These are phyloP conservation scores for Magallana angulata DNA, from an alignment of 1,140 invertebrate species.

Conservation along the genomic window DNA sequence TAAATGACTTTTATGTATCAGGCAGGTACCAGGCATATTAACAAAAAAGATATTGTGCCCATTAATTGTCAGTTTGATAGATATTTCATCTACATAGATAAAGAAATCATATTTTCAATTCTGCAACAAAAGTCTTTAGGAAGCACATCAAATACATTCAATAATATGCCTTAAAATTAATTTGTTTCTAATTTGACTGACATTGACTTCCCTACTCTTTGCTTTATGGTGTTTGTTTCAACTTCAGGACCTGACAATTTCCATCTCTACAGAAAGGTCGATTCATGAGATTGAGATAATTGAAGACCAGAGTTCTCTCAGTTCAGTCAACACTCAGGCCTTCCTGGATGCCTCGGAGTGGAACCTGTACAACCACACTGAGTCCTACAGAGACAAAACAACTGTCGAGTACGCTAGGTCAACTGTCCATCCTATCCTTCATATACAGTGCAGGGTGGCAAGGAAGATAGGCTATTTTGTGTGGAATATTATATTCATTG, in stretches of 20 bases:
- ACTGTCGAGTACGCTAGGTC: conserved; percentile 68
- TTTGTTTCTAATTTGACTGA: too few relatives aligned
- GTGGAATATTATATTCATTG: conserved; percentile 75
- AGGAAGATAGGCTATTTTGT: conserved; percentile 72
- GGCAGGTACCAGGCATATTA: too few relatives aligned
- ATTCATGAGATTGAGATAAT: conserved; percentile 67
- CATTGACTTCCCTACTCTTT: too few relatives aligned
- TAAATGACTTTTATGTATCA: too few relatives aligned
- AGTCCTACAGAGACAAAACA: conserved; percentile 63
- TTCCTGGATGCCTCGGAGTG: conserved; percentile 71
- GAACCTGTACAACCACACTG: conserved; percentile 72
- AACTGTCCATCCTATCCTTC: conserved; percentile 71
- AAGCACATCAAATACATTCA: too few relatives aligned
- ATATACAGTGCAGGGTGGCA: conserved; percentile 66
- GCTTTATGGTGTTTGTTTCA: too few relatives aligned
- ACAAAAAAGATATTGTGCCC: too few relatives aligned
- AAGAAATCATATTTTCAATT: too few relatives aligned
- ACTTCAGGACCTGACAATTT: conserved; percentile 68
- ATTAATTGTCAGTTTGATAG: too few relatives aligned
- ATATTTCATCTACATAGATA: too few relatives aligned
- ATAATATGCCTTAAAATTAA: too few relatives aligned
- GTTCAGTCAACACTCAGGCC: conserved; percentile 62
- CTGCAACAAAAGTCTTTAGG: too few relatives aligned
- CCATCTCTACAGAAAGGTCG: conserved; percentile 65
- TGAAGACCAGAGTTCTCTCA: conserved; percentile 66